Evolutionary conservation across 2,113 vertebrate species (phyloP), one percentile per base, ranked within the genome.

Genomic region (Urocitellus parryii): DNA sequence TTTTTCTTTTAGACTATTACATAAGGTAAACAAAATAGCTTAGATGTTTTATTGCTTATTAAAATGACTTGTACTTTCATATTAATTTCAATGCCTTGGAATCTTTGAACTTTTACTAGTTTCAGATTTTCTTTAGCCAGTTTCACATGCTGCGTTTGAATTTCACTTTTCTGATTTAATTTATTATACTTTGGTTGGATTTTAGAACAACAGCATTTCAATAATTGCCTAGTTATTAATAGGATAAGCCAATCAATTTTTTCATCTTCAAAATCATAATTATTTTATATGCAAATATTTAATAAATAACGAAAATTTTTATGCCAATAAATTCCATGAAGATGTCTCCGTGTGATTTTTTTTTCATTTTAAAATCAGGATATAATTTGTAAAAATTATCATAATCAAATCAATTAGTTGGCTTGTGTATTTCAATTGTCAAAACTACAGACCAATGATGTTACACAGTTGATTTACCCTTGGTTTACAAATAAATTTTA

Each of bases 1-100:
- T n/a, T 81, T 91, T 84, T 39, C 20, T 45, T 81, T 95, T 80
- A 70, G 68, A 92, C 22, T 68, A 91, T 42, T 29, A 68, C 10
- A 45, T 88, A 88, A 85, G 37, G 39, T 86, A 77, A 90, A 27
- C 39, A 92, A 67, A 73, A 67, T 74, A 80, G 25, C 48, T 58
- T 34, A 82, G 73, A 78, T 65, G 0, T 61, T 80, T 86, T 82
- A 65, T 72, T 81, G 63, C 39, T 63, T 79, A 56, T 91, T 96
- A 88, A 88, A 77, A 65, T 78, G 27, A 16, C 37, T 77, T 80
- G 53, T 13, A 3, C 1, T 2, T 37, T 27, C 80, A 0, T 93
- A 22, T 83, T 76, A 58, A 77, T 67, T 90, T 86, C 53, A 78
- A 1, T 61, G 37, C 20, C 14, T 83, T 76, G 9, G 3, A 42